Evolutionary conservation across 1,140 invertebrate species (phyloP), one percentile per base, ranked within the genome.

Genomic region (Antheraea pernyi): DNA sequence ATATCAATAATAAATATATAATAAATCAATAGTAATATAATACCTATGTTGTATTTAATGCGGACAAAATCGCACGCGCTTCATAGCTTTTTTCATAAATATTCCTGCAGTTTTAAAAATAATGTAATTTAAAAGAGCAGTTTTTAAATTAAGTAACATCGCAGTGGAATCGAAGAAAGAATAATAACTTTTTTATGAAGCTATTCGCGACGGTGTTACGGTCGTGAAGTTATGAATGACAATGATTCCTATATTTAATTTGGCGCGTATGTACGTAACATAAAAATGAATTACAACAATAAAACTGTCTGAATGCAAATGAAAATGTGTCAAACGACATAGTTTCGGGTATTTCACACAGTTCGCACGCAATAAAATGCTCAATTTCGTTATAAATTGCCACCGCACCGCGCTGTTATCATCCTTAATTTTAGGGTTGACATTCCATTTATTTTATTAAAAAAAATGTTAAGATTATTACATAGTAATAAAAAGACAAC

Each of bases 301-400:
- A 67, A 67, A 67, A 67, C 39, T 42, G 65, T 67, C 65, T 67
- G 65, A 37, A 67, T 67, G 65, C 65, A 67, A 67, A 67, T 67
- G 58, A 37, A 67, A 67, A 59, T 59, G 65, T 67, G 18, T 59
- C 37, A 37, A 53, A 53, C 46, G 46, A n/a, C 46, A 53, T 53
- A 53, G 46, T 53, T 53, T 53, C 11, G 46, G 46, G 46, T 53
- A 53, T 53, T 53, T 53, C 46, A 53, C 46, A 53, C 46, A 42
- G 39, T 53, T 53, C 46, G 16, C 46, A 53, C 46, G 46, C 46
- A 53, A 53, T 53, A 53, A 53, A 53, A 53, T 53, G 11, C 46
- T n/a, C 46, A 16, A 53, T 53, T 53, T 53, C 46, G 46, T 53
- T 53, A 53, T 53, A 53, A 53, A 53, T 53, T 53, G 46, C 46